Percentiles rank a stretch among this genome's conserved stretches.
phyloP scores from a whole-genome alignment of 2,888 invertebrate genomes.

The Temnothorax ravouxi region DNA sequence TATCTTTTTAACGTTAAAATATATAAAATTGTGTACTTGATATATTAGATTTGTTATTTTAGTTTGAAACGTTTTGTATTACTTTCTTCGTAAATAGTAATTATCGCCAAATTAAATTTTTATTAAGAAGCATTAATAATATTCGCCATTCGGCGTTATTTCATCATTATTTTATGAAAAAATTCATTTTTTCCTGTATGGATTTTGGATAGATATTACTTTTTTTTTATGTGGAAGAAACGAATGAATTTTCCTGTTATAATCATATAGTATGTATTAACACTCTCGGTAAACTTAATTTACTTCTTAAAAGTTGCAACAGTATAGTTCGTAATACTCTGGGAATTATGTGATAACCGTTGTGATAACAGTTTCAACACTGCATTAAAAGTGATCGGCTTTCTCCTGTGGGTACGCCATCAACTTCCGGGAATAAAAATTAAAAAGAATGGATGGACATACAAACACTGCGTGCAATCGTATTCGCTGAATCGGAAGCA shows the following conservation, averaged over 20 bases:
- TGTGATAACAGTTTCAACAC: conserved; percentile 30
- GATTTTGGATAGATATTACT: no score
- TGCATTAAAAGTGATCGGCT: conserved; percentile 11
- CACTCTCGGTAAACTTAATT: conserved; percentile 2
- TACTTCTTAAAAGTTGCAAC: not conserved
- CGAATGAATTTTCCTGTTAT: not conserved
- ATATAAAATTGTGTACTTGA: not conserved
- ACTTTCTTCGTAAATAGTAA: no score
- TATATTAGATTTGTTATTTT: no score
- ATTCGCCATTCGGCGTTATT: no score
- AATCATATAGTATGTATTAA: not conserved
- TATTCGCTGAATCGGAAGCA: not conserved
- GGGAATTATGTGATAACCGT: conserved; percentile 40
- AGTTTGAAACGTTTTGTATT: no score
- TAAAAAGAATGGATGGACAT: not conserved
- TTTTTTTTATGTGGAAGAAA: no score
- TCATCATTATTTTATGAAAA: no score
- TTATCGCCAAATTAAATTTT: no score
- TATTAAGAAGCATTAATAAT: no score
- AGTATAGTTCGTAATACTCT: conserved; percentile 5
- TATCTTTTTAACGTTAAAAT: not conserved
- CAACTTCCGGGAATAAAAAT: conserved; percentile 30
- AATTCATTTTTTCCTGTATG: no score
- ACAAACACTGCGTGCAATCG: not conserved
- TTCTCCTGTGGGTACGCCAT: not conserved